These are phyloP conservation scores for Spheniscus mendiculus DNA, from an alignment of 2,113 vertebrate genomes.

Conservation along the genomic window DNA sequence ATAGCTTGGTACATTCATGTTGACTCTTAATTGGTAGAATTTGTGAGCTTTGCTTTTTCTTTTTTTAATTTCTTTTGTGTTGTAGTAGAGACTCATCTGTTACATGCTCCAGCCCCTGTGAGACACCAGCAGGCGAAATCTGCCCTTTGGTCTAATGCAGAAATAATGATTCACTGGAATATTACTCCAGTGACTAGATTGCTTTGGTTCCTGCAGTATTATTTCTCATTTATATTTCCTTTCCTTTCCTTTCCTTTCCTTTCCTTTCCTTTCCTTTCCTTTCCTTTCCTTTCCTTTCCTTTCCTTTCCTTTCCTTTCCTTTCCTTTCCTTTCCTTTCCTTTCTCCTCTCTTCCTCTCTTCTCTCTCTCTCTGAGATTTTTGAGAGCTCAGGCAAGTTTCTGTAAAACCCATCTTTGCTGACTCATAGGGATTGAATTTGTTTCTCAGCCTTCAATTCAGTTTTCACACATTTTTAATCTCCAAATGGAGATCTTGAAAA, in stretches of 20 bases:
- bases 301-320: too few relatives aligned
- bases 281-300: too few relatives aligned
- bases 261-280: too few relatives aligned
- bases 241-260: too few relatives aligned
- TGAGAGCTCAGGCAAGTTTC: background rate
- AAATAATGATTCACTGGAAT: background rate
- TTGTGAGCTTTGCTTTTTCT: background rate
- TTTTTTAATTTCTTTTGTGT: background rate
- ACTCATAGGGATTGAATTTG: background rate
- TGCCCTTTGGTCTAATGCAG: background rate
- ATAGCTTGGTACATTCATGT: background rate
- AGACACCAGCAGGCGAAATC: background rate
- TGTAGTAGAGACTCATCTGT: background rate
- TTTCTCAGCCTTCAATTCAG: background rate
- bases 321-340: too few relatives aligned
- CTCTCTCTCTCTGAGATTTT: background rate
- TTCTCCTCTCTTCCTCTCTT: fast-evolving
- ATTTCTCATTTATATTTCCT: too few relatives aligned
- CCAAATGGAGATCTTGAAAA: background rate
- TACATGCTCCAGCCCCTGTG: background rate
- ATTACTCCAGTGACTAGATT: background rate
- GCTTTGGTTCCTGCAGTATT: background rate
- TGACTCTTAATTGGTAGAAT: background rate
- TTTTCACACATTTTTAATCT: background rate
- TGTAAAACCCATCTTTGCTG: background rate